These are phyloP conservation scores for rat (Rattus norvegicus) DNA, from an alignment of 2,113 vertebrate species.

Conservation along the genomic window GRCr8 NC_086034.1:86950501-86951000, in stretches of 20 bases:
- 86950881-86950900: neutral
- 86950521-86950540: neutral
- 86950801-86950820: neutral
- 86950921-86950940: neutral
- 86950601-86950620: conserved; percentile 20
- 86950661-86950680: neutral
- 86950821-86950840: neutral
- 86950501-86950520: neutral
- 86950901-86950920: neutral
- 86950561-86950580: neutral
- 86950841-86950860: neutral
- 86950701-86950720: neutral
- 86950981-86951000: neutral
- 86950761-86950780: neutral
- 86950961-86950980: neutral
- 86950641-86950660: neutral
- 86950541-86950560: neutral
- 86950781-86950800: neutral
- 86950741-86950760: neutral
- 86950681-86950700: neutral
- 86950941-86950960: neutral
- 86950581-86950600: neutral
- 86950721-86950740: neutral
- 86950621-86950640: neutral
- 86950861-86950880: neutral